A percentile compares a stretch with the other conserved stretches of the same genome.
These are phyloP conservation scores for Cenopis cana DNA, from an alignment of 2,888 invertebrate genomes.

Conservation along the genomic window DNA sequence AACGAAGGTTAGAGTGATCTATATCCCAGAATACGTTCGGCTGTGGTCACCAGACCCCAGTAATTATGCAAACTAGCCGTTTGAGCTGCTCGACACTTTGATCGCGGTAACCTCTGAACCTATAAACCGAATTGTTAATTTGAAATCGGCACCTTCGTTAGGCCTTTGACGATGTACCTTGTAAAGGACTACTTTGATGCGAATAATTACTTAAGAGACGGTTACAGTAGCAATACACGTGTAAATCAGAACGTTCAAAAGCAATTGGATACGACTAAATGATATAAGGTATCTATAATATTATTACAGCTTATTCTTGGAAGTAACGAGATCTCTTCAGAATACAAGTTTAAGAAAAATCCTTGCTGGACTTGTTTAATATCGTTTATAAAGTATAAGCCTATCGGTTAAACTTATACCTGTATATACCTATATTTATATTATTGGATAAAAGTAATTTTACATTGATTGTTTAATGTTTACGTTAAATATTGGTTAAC, in stretches of 20 bases:
- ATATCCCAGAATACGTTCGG: not conserved
- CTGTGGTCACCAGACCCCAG: not conserved
- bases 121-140: slow-evolving; percentile 12
- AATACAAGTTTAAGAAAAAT: not conserved
- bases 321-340: not conserved
- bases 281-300: too few relatives aligned
- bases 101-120: slow-evolving; percentile 9
- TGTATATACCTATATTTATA: not conserved
- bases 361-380: not conserved
- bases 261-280: not conserved
- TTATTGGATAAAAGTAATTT: too few relatives aligned
- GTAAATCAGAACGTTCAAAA: not conserved
- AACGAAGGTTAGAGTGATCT: not conserved
- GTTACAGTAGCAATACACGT: not conserved
- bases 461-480: too few relatives aligned
- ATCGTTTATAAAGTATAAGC: not conserved
- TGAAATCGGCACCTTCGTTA: slow-evolving; percentile 14
- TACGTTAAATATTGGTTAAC: too few relatives aligned
- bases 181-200: not conserved
- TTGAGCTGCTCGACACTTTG: slow-evolving; percentile 21
- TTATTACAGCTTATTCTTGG: not conserved
- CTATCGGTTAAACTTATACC: too few relatives aligned
- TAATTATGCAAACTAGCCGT: slow-evolving; percentile 18
- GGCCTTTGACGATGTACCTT: not conserved
- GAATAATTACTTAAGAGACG: not conserved